phyloP scores from a whole-genome alignment of 2,888 invertebrate species.

The Octonoba sinensis region DNA sequence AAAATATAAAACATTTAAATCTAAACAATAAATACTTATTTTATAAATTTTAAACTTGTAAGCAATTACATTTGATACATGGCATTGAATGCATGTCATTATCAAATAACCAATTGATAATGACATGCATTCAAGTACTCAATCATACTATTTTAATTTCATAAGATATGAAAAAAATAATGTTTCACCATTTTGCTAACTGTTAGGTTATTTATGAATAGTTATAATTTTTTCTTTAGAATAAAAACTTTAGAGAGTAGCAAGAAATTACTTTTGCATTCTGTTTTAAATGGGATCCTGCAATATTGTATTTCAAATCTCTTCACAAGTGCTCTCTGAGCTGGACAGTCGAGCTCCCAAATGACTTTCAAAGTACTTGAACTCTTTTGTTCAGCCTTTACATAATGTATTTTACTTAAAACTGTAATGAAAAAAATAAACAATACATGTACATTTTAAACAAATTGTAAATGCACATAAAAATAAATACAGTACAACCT shows the following conservation, averaged over 20 bases:
- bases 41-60: no score
- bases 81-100: no score
- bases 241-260: background rate
- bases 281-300: background rate
- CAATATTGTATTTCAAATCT: slow-evolving; percentile 56
- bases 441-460: background rate
- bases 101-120: no score
- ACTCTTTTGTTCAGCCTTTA: slow-evolving; percentile 17
- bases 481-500: background rate
- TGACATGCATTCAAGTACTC: no score
- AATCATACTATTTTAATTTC: no score
- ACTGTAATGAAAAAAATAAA: slow-evolving; percentile 6
- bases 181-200: no score
- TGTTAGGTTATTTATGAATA: background rate
- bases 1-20: no score
- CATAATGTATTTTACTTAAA: slow-evolving; percentile 53
- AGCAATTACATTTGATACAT: no score
- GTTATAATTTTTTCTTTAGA: background rate
- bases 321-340: slow-evolving; percentile 58
- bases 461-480: background rate
- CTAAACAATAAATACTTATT: no score
- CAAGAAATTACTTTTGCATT: slow-evolving; percentile 27
- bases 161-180: no score
- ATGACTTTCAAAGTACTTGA: slow-evolving; percentile 44
- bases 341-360: slow-evolving; percentile 63